These are phyloP conservation scores for Ophioderma brevispina DNA, from an alignment of 35 echinoderm and acorn worm species.

Conservation along the genomic window DNA sequence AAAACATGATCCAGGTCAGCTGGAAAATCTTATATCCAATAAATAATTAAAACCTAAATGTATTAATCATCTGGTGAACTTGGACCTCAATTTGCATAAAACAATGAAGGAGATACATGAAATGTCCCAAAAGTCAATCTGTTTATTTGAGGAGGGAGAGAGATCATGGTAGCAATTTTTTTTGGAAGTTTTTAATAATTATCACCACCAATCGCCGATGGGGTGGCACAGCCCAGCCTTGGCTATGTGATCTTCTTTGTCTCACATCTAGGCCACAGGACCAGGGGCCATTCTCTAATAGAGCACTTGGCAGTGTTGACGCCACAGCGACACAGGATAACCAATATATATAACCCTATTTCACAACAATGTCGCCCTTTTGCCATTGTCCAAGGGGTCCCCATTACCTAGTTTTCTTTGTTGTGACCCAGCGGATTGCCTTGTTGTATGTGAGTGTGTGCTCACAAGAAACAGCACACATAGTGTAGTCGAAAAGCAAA, in stretches of 20 bases:
- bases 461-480: not conserved
- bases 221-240: not conserved
- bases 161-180: too few species aligned
- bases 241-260: not conserved
- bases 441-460: not conserved
- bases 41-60: not conserved
- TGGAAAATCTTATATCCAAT: not conserved
- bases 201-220: not conserved
- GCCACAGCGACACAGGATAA: not conserved
- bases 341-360: slow-evolving; percentile 11
- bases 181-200: not conserved
- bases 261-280: slow-evolving; percentile 1
- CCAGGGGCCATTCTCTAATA: not conserved
- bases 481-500: too few species aligned
- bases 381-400: slow-evolving; percentile 11
- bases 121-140: not conserved
- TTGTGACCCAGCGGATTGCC: not conserved
- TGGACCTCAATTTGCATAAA: not conserved
- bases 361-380: slow-evolving; percentile 5
- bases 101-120: too few species aligned
- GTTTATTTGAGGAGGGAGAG: not conserved
- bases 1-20: not conserved
- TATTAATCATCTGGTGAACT: not conserved
- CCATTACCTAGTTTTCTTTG: not conserved
- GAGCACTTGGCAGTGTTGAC: not conserved